Evolutionary conservation across 1,140 invertebrate genomes (phyloP), one percentile per base, ranked within the genome.

Genomic region (Drosophila prosaltans): DNA sequence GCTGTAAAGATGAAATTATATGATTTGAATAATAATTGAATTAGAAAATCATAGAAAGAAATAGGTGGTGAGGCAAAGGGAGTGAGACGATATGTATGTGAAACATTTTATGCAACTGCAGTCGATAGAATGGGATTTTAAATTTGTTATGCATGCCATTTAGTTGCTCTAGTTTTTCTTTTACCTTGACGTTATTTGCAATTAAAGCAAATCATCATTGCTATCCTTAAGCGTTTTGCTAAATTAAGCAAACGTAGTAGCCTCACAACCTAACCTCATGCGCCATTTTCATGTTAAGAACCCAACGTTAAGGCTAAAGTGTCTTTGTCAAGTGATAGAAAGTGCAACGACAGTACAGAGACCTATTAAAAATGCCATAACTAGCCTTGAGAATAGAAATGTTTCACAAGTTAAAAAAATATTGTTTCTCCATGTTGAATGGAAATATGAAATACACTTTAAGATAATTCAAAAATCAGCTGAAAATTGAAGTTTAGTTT

Each of bases 1-100:
- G 45, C 60, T 36, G 65, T 45, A 72, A 73, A 78, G 62, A 88
- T 90, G 74, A 74, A 89, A 74, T 89, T 89, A 81, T 89, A 84
- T 89, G 84, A 84, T 89, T 89, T 89, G 84, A 89, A 89, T 89
- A 89, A 81, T 84, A 89, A 89, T 89, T 79, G 85, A 89, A 89
- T 89, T 89, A 89, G 74, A 69, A 78, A 81, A 81, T 89, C 80
- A 89, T 75, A 80, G 0, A 51, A 51, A 51, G 24, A 51, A 2
- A 1, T 26, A 51, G 8, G 2, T 30, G 4, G 28, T 30, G 28
- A 4, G 28, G 28, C 28, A 26, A 10, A 9, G 16, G 11, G 7
- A 9, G 8, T 26, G 21, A 26, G 21, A 10, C 21, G 21, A 3
- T 2, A 30, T 30, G 2, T 30, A 24, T 48, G 5, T 24, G 45